phyloP scores from a whole-genome alignment of 2,888 invertebrate species.

The Tenthredo amoena region DNA sequence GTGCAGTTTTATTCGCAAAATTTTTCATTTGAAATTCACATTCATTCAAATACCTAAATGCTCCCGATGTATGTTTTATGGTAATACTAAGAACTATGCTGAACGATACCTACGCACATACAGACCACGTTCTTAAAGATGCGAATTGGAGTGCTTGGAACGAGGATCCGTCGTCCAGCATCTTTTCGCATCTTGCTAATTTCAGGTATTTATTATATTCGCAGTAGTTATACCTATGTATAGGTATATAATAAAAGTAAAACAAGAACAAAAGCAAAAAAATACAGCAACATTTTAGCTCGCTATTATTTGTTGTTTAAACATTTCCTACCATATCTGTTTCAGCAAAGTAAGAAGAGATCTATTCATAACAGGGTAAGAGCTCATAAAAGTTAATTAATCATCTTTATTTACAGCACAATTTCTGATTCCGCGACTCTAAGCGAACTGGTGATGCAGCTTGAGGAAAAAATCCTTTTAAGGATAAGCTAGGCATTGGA shows the following conservation, averaged over 20 bases:
- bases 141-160: constrained; percentile 62
- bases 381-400: constrained; percentile 36
- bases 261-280: too few species aligned
- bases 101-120: constrained; percentile 72
- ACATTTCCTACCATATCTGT: constrained; percentile 63
- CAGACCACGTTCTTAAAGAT: constrained; percentile 73
- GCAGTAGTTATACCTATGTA: constrained; percentile 55
- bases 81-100: constrained; percentile 69
- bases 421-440: background rate
- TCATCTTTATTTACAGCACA: background rate
- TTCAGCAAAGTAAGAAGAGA: constrained; percentile 80
- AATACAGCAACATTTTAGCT: background rate
- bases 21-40: background rate
- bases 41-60: background rate
- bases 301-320: constrained; percentile 67
- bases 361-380: constrained; percentile 78
- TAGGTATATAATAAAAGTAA: too few species aligned
- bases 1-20: background rate
- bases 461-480: constrained; percentile 22
- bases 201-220: constrained; percentile 73
- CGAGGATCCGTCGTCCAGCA: constrained; percentile 65
- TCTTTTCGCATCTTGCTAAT: constrained; percentile 70
- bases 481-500: background rate
- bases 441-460: background rate
- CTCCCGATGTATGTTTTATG: background rate